Evolutionary conservation across 2,797 vertebrate species (phyloP).

Genomic region (Catharus ustulatus): DNA sequence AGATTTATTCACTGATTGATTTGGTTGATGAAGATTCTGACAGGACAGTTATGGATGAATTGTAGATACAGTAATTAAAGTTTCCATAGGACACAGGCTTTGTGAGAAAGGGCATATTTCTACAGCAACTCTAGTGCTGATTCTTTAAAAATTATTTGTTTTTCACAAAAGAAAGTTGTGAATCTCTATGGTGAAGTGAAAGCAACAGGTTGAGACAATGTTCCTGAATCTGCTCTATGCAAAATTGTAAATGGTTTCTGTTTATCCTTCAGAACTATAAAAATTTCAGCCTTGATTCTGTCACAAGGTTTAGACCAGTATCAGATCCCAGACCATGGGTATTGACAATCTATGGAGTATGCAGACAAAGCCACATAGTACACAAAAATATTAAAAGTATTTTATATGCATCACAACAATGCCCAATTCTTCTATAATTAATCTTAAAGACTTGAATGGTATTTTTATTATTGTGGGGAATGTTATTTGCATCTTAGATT

Average conservation of each 20-base stretch:
- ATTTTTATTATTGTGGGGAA: not conserved
- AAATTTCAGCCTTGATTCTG: not conserved
- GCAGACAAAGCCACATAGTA: rapidly evolving
- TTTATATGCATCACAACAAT: not conserved
- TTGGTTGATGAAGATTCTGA: slow-evolving; percentile 47
- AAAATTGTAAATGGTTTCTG: not conserved
- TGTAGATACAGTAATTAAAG: slow-evolving; percentile 20
- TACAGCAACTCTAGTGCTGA: not conserved
- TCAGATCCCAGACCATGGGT: not conserved
- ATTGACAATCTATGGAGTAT: no score
- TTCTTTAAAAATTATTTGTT: not conserved
- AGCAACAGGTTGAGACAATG: not conserved
- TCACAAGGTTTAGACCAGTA: not conserved
- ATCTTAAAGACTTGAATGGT: not conserved
- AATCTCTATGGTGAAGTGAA: not conserved
- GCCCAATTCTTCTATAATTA: not conserved
- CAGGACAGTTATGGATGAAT: slow-evolving; percentile 27
- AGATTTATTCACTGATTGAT: slow-evolving; percentile 48
- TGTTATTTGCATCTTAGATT: not conserved
- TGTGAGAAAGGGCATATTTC: not conserved
- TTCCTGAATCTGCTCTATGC: not conserved
- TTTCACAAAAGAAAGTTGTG: not conserved
- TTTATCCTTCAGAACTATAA: not conserved
- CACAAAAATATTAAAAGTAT: not conserved
- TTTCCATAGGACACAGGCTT: not conserved